Conservation (phyloP, 2,113 vertebrate species). For the Callocephalon fimbriatum region DNA sequence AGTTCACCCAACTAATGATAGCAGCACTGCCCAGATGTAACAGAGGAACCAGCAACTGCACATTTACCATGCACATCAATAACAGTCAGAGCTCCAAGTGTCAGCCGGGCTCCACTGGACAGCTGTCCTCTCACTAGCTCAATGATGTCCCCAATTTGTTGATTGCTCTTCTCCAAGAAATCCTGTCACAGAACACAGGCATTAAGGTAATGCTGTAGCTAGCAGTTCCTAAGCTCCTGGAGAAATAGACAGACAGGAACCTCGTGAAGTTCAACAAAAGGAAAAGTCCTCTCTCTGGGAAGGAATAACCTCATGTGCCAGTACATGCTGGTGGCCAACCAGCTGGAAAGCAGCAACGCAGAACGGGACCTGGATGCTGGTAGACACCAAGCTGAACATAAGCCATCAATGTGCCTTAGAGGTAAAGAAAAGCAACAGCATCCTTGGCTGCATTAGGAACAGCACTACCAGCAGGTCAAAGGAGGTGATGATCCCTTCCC, state of each 20-base stretch:
- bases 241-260: background rate
- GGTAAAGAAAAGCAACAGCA: background rate
- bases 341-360: background rate
- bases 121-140: constrained; percentile 90
- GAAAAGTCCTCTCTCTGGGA: background rate
- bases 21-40: background rate
- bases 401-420: background rate
- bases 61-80: constrained; percentile 92
- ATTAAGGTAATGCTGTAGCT: background rate
- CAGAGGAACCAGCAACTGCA: background rate
- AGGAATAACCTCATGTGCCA: background rate
- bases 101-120: constrained; percentile 86
- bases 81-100: constrained; percentile 89
- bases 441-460: background rate
- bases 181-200: constrained; percentile 67
- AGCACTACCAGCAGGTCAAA: background rate
- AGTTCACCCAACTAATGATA: background rate
- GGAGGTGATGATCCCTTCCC: background rate
- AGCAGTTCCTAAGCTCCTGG: background rate
- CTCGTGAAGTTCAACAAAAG: background rate
- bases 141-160: constrained; percentile 88
- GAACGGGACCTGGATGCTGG: background rate
- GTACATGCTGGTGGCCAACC: background rate
- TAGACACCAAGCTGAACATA: background rate
- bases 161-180: constrained; percentile 87